These are phyloP conservation scores for Eledona agricola DNA, from an alignment of 2,888 invertebrate species.

Conservation along the genomic window DNA sequence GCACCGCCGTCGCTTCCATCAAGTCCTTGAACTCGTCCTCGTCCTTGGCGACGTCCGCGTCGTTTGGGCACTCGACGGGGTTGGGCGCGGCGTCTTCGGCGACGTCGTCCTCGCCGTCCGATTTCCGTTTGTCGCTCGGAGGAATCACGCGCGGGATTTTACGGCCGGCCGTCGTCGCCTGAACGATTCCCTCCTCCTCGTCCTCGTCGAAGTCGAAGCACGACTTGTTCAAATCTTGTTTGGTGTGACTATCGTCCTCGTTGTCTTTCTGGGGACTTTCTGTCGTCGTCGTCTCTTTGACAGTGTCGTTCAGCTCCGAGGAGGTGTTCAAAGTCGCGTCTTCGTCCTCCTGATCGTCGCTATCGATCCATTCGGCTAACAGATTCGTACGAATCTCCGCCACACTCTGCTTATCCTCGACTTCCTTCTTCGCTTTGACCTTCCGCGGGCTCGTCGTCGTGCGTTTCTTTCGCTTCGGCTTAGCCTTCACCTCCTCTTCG, in stretches of 20 bases:
- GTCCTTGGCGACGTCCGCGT: conserved; percentile 49
- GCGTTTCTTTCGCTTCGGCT: conserved; percentile 58
- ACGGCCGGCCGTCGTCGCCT: conserved; percentile 61
- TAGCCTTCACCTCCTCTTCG: conserved; percentile 39
- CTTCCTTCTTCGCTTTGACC: conserved; percentile 31
- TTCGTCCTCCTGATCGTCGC: conserved; percentile 32
- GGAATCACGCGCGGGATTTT: conserved; percentile 73
- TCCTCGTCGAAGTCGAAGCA: conserved; percentile 85
- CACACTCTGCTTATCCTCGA: conserved; percentile 27
- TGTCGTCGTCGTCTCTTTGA: conserved; percentile 41
- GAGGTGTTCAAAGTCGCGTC: conserved; percentile 11
- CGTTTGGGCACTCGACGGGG: too few species aligned
- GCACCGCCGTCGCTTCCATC: conserved; percentile 69
- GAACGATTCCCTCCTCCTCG: conserved; percentile 68
- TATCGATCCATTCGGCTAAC: conserved; percentile 82
- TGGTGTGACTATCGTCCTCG: conserved; percentile 1
- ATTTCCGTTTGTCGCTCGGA: conserved; percentile 58
- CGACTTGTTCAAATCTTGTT: conserved; percentile 26
- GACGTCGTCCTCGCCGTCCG: conserved; percentile 56
- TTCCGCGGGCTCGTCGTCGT: conserved; percentile 46
- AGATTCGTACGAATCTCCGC: conserved; percentile 72
- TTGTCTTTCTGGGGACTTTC: conserved; percentile 54
- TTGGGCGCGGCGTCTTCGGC: conserved; percentile 46
- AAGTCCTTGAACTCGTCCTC: conserved; percentile 70
- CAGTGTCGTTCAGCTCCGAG: conserved; percentile 1